phyloP scores from a whole-genome alignment of 2,797 vertebrate species.

The Girardinus metallicus region DNA sequence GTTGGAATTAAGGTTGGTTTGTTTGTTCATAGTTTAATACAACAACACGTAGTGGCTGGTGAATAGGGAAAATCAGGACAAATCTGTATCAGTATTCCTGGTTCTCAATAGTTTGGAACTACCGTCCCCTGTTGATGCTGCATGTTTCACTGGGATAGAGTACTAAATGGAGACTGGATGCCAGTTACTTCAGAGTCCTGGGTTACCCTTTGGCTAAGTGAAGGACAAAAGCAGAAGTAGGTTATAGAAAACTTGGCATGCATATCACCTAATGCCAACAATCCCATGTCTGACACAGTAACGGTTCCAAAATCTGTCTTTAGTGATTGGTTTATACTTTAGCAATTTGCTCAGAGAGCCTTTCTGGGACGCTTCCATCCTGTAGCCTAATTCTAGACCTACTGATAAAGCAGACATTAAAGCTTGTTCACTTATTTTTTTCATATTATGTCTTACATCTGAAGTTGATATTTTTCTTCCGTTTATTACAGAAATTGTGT shows the following conservation, averaged over 20 bases:
- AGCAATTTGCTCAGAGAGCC: neutral
- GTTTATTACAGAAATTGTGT: neutral
- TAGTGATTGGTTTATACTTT: neutral
- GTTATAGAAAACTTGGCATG: neutral
- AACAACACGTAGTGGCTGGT: neutral
- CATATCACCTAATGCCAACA: neutral
- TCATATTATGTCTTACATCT: neutral
- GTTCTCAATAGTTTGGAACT: neutral
- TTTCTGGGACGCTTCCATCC: neutral
- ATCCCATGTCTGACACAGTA: neutral
- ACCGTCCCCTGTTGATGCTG: neutral
- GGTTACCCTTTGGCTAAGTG: neutral
- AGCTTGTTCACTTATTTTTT: neutral
- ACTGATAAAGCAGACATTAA: neutral
- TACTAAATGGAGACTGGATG: neutral
- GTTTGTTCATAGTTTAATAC: neutral
- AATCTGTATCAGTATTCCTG: neutral
- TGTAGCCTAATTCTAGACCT: neutral
- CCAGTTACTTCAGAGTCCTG: neutral
- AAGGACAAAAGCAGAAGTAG: neutral
- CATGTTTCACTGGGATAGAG: neutral
- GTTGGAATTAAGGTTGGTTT: neutral
- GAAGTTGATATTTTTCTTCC: neutral
- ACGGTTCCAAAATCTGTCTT: neutral
- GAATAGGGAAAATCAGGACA: neutral